Evolutionary conservation across 2,113 vertebrate species (phyloP).

Genomic region (Telmatochromis sp.): DNA sequence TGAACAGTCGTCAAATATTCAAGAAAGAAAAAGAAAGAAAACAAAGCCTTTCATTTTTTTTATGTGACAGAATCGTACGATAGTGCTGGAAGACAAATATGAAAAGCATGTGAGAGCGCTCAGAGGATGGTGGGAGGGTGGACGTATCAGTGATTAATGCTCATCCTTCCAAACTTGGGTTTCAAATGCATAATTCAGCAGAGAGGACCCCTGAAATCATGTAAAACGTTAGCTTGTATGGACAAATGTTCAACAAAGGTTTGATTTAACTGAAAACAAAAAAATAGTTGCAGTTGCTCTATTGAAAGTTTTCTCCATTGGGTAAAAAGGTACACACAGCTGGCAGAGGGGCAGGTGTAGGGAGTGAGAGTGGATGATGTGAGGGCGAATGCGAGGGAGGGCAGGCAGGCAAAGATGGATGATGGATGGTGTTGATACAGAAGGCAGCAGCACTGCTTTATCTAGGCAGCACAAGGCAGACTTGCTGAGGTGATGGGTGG

Average conservation of each 20-base stretch:
- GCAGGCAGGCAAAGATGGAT: conserved; percentile 62
- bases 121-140: not conserved
- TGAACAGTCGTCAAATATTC: conserved; percentile 16
- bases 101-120: conserved; percentile 5
- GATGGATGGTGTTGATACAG: conserved; percentile 76
- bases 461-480: conserved; percentile 72
- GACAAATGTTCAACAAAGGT: not conserved
- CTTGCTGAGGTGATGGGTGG: conserved; percentile 75
- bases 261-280: not conserved
- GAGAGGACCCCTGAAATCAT: not conserved
- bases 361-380: conserved; percentile 35
- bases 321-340: not conserved
- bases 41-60: conserved; percentile 28
- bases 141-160: conserved; percentile 51
- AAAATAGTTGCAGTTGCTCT: not conserved
- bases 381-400: conserved; percentile 15
- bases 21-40: conserved; percentile 1
- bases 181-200: conserved; percentile 17
- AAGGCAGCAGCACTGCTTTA: conserved; percentile 68
- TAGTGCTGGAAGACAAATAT: not conserved
- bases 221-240: not conserved
- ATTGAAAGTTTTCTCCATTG: not conserved
- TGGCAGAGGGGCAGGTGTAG: conserved; percentile 39
- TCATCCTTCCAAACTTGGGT: conserved; percentile 19
- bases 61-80: not conserved